Base-by-base conservation (phyloP, 2,888 invertebrate species). In the Apotomis capreana region DNA sequence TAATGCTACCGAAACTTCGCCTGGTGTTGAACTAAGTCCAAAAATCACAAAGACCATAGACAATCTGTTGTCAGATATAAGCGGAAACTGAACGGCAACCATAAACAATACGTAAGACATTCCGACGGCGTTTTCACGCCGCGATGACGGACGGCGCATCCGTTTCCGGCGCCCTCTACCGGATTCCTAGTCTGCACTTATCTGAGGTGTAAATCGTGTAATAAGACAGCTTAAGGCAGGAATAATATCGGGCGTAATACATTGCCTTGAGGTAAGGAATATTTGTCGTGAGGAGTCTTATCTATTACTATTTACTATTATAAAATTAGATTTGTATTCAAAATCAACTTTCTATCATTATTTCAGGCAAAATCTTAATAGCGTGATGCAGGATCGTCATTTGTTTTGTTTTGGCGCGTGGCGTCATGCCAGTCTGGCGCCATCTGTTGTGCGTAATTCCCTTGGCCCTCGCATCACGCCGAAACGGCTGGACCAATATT, bases 131-230 rank as follows among this genome's bases (percentile, higher is more conserved):
- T 26, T 36, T 65, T 63, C 69, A 63, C 69, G 69, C 51, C 57
- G 61, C 61, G 26, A 71, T 71, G 71, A 71, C 71, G 62, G 55
- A 67, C 52, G 67, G 61, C 67, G 60, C 49, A 37, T 37, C 60
- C 71, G 71, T 51, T 61, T 68, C 71, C 71, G 71, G 59, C 37
- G 59, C 58, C 68, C 68, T 67, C 57, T 67, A 49, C 65, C 52
- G 69, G 63, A 64, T 64, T 59, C 52, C 64, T 44, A 15, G 15
- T 12, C 36, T 49, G 54, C 40, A 6, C 40, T 69, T 69, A 69
- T 69, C 61, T 67, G 67, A 68, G 71, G 71, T 68, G 67, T 68
- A 69, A 63, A 68, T 71, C 67, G 67, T 57, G 9, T 69, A 62
- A 68, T 59, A 44, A 51, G 59, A 63, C 62, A 52, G 58, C 58